Evolutionary conservation across 2,113 vertebrate species (phyloP), one percentile per base, ranked within the genome.

Genomic region (Mugil cephalus): DNA sequence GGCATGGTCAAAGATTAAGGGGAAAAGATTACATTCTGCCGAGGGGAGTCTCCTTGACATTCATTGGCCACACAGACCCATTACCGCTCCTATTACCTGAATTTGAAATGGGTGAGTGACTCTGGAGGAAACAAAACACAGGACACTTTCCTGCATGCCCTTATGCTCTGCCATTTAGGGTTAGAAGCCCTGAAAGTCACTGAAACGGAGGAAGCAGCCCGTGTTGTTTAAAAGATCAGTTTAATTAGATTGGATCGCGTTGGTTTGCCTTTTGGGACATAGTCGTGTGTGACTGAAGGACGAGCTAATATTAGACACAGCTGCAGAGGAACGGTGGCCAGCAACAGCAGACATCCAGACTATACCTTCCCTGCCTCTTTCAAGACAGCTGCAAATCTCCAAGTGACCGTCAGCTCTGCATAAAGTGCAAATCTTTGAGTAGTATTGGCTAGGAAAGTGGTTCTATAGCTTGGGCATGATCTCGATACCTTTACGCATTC

Each of bases 231-330:
- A 82, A 77, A 67, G 72, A 74, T 46, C 55, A 69, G 36, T 63
- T 69, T 24, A 63, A 53, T 88, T 79, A 77, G 58, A 78, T 80
- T 60, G 63, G 60, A 77, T 82, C 38, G 53, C 56, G 72, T 71
- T 13, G 17, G 55, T 43, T 17, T 46, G 30, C 51, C 51, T 68
- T 66, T 71, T 71, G 75, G 82, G 52, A 79, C 61, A 52, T 12
- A 21, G 74, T 72, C 65, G 73, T 56, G 64, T 69, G 55, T 43
- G 51, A 77, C 52, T 87, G 82, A 86, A 90, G 86, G 88, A 86
- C 85, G 73, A 55, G 63, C 87, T 87, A 88, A 86, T 88, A 90
- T 87, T 88, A 89, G 77, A 85, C 36, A 75, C 71, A 65, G 66
- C 71, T 74, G 55, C 79, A 70, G 42, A 17, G 39, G 35, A 72